Evolutionary conservation across 2,888 invertebrate species (phyloP).

Genomic region (Pandemis heparana): DNA sequence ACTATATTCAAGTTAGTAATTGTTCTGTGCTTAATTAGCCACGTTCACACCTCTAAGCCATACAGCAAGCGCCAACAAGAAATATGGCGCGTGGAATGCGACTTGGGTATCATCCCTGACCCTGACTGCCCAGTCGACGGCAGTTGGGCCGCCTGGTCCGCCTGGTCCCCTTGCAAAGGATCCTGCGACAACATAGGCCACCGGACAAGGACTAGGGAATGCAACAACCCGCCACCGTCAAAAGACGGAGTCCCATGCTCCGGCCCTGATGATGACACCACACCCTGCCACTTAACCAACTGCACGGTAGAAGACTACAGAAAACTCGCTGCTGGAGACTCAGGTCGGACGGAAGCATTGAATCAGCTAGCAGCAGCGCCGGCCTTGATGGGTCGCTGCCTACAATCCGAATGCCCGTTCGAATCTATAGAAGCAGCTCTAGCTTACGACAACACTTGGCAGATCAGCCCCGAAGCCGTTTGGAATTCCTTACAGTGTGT

Average conservation of each 20-base stretch:
- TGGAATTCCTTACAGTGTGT: constrained; percentile 84
- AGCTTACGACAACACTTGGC: constrained; percentile 72
- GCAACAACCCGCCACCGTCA: constrained; percentile 76
- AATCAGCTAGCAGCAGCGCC: constrained; percentile 72
- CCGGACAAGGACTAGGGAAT: constrained; percentile 68
- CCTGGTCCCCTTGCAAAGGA: constrained; percentile 78
- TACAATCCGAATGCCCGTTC: constrained; percentile 75
- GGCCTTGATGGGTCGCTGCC: constrained; percentile 73
- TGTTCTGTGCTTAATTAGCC: constrained; percentile 16
- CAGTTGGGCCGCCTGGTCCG: constrained; percentile 78
- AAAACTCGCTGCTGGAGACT: constrained; percentile 65
- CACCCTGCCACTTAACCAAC: constrained; percentile 71
- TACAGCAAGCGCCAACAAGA: constrained; percentile 60
- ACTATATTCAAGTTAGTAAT: neutral
- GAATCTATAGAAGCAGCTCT: constrained; percentile 74
- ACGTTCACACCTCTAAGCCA: constrained; percentile 61
- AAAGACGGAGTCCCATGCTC: constrained; percentile 74
- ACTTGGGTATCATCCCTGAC: constrained; percentile 70
- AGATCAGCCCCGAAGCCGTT: constrained; percentile 67
- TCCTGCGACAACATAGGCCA: constrained; percentile 78
- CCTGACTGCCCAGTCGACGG: constrained; percentile 79
- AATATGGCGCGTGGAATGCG: constrained; percentile 78
- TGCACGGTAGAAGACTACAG: constrained; percentile 75
- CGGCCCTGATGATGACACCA: constrained; percentile 70
- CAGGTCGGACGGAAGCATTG: constrained; percentile 66